Evolutionary conservation across 2,113 vertebrate genomes (phyloP), one percentile per base, ranked within the genome.

Genomic region (Oophaga pumilio): DNA sequence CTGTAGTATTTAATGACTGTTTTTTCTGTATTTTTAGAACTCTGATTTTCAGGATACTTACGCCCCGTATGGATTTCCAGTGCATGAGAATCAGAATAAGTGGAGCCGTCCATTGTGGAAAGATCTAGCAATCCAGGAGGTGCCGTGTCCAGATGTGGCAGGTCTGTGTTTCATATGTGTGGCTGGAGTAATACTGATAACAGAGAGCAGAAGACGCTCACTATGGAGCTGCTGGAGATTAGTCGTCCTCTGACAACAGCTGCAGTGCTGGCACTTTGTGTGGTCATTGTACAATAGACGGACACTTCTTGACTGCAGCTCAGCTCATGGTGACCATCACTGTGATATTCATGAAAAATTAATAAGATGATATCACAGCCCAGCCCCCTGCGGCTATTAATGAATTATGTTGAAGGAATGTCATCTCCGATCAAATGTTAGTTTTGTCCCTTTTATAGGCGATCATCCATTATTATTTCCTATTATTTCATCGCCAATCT

Each of bases 31-130:
- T 76, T 52, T n/a, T 4, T n/a, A 77, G 76, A 77, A 77, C 56
- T 49, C 80, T 4, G 49, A 13, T 50, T 83, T 64, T 20, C 81
- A 69, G 22, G 17, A 68, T 83, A 14, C 59, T 52, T 52, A 68
- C n/a, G 50, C 24, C 11, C n/a, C 62, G 4, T 83, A 83, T 83
- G 81, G 33, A 83, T 83, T 83, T 83, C 81, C 81, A 52, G 12
- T 68, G 13, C n/a, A 52, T 83, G 59, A 66, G 12, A 24, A 66
- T 24, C 43, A 15, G 62, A 22, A 64, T 20, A 69, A 68, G 62
- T 83, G 59, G 60, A 14, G 49, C 24, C 11, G 52, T 83, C 62
- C 81, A 24, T 53, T 77, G 22, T 83, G 59, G 60, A 49, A 17
- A 17, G 62, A 66, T 12, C 12, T 50, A 20, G 2, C 62, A 6